Evolutionary conservation across 2,888 invertebrate species (phyloP), one percentile per base, ranked within the genome.

Genomic region (Liodrosophila aerea): DNA sequence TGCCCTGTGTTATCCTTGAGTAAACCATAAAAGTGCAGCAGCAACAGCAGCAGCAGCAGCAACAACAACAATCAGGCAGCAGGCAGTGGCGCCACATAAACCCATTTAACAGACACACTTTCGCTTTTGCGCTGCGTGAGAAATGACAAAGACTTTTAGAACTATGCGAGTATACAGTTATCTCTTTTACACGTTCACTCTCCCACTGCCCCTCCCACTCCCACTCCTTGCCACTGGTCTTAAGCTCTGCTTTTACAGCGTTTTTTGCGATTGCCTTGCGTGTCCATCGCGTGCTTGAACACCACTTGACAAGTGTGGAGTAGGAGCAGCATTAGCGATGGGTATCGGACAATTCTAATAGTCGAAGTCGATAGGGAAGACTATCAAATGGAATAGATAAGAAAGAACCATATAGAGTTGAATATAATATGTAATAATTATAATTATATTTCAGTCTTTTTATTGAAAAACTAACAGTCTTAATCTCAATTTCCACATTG

Each of bases 231-330:
- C n/a, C n/a, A n/a, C 13, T 7, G 33, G 22, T 57, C 15, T 36
- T 9, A 8, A n/a, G n/a, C 7, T 52, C 16, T 18, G 15, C 50
- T 58, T 54, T 61, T 63, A 40, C 16, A 47, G 31, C 16, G 43
- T 57, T 52, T 51, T 66, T 73, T 61, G 66, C 66, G 70, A 74
- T 82, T 77, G 78, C 78, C 82, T 81, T 74, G 36, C 56, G 69
- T 64, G 75, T 80, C 85, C 85, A 84, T 81, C 70, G 85, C 85
- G 73, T 81, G 85, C 75, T 71, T 41, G 74, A n/a, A 78, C 82
- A 76, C 71, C 77, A 73, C 77, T 78, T 82, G 85, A 71, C 64
- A n/a, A 64, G 67, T 45, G 44, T 54, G 34, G 80, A 69, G 76
- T 76, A 83, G 83, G 68, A 78, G 80, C 84, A 73, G 76, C 52